Conservation (phyloP, 2,797 vertebrate species). For the Molossus alvarezi region DNA sequence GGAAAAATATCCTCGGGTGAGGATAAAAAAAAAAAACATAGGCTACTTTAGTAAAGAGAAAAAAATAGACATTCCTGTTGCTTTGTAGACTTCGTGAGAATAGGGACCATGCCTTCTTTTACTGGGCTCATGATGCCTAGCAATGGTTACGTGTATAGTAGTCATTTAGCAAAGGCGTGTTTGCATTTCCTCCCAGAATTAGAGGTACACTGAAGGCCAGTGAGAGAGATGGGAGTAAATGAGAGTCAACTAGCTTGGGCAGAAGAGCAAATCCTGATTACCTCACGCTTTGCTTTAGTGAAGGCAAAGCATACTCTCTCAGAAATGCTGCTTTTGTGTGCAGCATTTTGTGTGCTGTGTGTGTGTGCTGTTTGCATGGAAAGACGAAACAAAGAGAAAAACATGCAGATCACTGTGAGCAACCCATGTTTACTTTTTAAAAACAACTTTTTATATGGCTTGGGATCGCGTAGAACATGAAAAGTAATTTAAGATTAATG, state of each 20-base stretch:
- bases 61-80: not conserved
- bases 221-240: not conserved
- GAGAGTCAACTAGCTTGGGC: not conserved
- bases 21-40: too few relatives aligned
- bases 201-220: not conserved
- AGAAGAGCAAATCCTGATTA: not conserved
- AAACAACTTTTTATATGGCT: slow-evolving; percentile 32
- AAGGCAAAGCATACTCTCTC: not conserved
- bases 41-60: not conserved
- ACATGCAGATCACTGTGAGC: not conserved
- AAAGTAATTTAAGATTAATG: not conserved
- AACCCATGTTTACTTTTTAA: not conserved
- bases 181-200: not conserved
- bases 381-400: slow-evolving; percentile 53
- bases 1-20: too few relatives aligned
- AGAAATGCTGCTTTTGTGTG: not conserved
- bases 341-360: not conserved
- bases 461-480: not conserved
- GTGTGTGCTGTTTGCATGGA: not conserved
- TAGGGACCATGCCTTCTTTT: not conserved
- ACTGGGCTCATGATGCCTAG: not conserved
- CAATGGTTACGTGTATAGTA: not conserved
- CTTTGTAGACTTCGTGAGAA: not conserved
- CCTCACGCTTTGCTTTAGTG: not conserved
- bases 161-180: not conserved